Conservation (phyloP, 2,888 invertebrate genomes). For the Cheiracanthium punctorium region DNA sequence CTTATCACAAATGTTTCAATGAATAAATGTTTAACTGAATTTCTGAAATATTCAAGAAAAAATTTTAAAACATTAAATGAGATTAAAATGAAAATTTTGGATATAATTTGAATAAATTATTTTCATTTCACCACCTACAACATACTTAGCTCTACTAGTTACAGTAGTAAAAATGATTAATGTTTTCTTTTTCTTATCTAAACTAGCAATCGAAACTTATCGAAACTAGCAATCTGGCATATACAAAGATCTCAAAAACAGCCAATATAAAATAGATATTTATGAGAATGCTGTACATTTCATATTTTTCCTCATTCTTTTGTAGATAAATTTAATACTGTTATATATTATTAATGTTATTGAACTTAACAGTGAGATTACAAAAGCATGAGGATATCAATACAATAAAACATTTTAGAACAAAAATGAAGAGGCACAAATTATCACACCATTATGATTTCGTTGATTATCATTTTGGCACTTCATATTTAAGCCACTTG, state of each 20-base stretch:
- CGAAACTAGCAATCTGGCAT: too few relatives aligned
- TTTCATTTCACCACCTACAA: too few relatives aligned
- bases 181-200: too few relatives aligned
- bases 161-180: too few relatives aligned
- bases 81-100: not conserved
- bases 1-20: not conserved
- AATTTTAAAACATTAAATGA: not conserved
- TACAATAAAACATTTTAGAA: too few relatives aligned
- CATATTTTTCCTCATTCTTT: not conserved
- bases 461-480: constrained; percentile 63
- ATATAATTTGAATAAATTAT: too few relatives aligned
- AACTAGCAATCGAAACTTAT: too few relatives aligned
- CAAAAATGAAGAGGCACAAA: constrained; percentile 34
- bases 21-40: not conserved
- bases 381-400: too few relatives aligned
- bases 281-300: too few relatives aligned
- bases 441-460: constrained; percentile 63
- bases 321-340: not conserved
- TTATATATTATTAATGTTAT: not conserved
- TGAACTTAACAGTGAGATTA: not conserved
- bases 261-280: too few relatives aligned
- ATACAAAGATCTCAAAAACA: too few relatives aligned
- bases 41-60: not conserved
- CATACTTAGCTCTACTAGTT: too few relatives aligned
- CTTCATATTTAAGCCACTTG: constrained; percentile 53